Evolutionary conservation across 2,797 vertebrate species (phyloP), one percentile per base, ranked within the genome.

Genomic region (Phylloscopus collybita): DNA sequence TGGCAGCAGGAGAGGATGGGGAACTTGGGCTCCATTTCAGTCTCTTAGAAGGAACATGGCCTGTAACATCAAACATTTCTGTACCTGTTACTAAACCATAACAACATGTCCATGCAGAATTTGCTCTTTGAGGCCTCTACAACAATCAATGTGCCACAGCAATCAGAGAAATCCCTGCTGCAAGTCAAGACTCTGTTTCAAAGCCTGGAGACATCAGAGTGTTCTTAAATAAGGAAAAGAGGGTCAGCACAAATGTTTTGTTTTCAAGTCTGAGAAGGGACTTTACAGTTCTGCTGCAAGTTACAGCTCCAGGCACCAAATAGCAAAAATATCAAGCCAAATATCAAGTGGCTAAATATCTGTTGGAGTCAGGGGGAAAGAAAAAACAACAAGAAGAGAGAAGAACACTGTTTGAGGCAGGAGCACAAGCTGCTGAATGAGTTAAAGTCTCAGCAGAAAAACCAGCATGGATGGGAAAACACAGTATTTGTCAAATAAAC

Each of bases 121-220:
- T 50, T 80, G 60, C 34, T 61, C 40, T 73, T 51, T 23, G 60
- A 75, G 2, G 45, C 66, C n/a, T 64, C 70, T 25, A 21, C 36
- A 42, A 32, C 1, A 4, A 61, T 23, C 34, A 6, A 34, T 2
- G 22, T 51, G 40, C n/a, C n/a, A 36, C 8, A 0, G 10, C 15
- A 44, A 20, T 22, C 29, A 87, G 20, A 59, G 56, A 64, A 87
- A 79, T 16, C 54, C 71, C 51, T 44, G 36, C 13, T 67, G 26
- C 20, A 82, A 78, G 27, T 21, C 62, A 49, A 62, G 59, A 21
- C 13, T 7, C 17, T 9, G 11, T 32, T 66, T 66, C 57, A 53
- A 57, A 26, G 29, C 30, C 6, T 3, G 10, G 40, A 47, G 50
- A 80, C 62, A 44, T 21, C 5, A 25, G 18, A 29, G 25, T 2